A percentile compares a stretch with the other conserved stretches of the same genome.
Evolutionary conservation across 2,113 vertebrate genomes (phyloP).

Genomic region (Nematolebias whitei): DNA sequence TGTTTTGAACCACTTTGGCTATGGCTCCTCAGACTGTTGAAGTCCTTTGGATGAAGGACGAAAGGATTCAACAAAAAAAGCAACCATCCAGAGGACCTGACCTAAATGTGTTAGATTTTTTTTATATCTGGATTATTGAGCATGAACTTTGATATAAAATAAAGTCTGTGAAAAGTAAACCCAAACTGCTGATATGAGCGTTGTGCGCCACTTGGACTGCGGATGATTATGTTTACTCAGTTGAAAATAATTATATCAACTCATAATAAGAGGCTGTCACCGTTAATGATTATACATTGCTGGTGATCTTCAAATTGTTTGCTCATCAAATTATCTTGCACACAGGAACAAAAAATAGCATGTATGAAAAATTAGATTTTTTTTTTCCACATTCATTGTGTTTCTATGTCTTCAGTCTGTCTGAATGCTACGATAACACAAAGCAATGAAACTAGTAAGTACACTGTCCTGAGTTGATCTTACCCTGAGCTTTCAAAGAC

Average conservation of each 20-base stretch:
- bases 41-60: too few relatives aligned
- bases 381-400: slow-evolving; percentile 6
- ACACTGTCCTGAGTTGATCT: background rate
- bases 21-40: too few relatives aligned
- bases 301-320: slow-evolving; percentile 48
- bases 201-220: slow-evolving; percentile 27
- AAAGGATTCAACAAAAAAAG: too few relatives aligned
- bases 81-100: too few relatives aligned
- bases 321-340: slow-evolving; percentile 51
- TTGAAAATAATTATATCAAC: slow-evolving; percentile 72
- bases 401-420: background rate
- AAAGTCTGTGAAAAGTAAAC: background rate
- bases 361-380: slow-evolving; percentile 35
- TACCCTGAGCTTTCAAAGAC: background rate
- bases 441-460: background rate
- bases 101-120: too few relatives aligned
- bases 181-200: slow-evolving; percentile 39
- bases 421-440: slow-evolving; percentile 9
- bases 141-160: too few relatives aligned
- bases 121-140: too few relatives aligned
- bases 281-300: slow-evolving; percentile 66
- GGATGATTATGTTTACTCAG: slow-evolving; percentile 59
- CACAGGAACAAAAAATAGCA: slow-evolving; percentile 27
- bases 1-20: too few relatives aligned
- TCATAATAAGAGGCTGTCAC: slow-evolving; percentile 73